A percentile compares a stretch with the other conserved stretches of the same genome.
phyloP scores from a whole-genome alignment of 2,888 invertebrate genomes.

The Periphyllus acericola region DNA sequence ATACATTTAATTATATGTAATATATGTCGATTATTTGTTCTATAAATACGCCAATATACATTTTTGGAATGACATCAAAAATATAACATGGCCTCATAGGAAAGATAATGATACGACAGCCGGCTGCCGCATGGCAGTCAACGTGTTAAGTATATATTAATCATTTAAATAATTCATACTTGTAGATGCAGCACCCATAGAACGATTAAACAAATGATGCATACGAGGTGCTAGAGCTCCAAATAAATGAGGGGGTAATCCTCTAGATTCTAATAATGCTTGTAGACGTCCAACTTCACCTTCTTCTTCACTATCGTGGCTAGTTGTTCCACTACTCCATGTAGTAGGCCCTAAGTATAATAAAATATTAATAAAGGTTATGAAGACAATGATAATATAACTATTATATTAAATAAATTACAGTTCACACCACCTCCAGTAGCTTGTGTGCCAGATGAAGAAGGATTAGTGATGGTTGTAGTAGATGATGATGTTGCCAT shows the following conservation, averaged over 20 bases:
- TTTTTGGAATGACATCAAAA: too few species aligned
- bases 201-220: conserved; percentile 94
- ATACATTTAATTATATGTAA: too few species aligned
- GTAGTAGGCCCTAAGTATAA: conserved; percentile 33
- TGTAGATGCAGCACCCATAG: conserved; percentile 78
- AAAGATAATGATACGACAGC: too few species aligned
- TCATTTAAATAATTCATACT: conserved; percentile 23
- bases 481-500: conserved; percentile 47
- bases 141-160: too few species aligned
- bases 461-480: conserved; percentile 42
- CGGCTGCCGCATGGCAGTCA: too few species aligned
- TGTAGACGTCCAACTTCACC: conserved; percentile 95
- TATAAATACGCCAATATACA: too few species aligned
- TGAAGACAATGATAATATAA: neutral
- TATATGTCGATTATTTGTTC: too few species aligned
- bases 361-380: neutral
- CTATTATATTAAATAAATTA: conserved; percentile 20
- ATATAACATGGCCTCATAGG: too few species aligned
- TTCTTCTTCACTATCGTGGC: conserved; percentile 79
- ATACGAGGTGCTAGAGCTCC: conserved; percentile 95
- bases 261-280: conserved; percentile 92
- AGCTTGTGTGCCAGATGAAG: conserved; percentile 55
- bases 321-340: conserved; percentile 54
- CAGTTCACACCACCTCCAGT: conserved; percentile 30
- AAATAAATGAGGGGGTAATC: conserved; percentile 95